These are phyloP conservation scores for Onchidella celtica DNA, from an alignment of 2,888 invertebrate genomes.

Conservation along the genomic window DNA sequence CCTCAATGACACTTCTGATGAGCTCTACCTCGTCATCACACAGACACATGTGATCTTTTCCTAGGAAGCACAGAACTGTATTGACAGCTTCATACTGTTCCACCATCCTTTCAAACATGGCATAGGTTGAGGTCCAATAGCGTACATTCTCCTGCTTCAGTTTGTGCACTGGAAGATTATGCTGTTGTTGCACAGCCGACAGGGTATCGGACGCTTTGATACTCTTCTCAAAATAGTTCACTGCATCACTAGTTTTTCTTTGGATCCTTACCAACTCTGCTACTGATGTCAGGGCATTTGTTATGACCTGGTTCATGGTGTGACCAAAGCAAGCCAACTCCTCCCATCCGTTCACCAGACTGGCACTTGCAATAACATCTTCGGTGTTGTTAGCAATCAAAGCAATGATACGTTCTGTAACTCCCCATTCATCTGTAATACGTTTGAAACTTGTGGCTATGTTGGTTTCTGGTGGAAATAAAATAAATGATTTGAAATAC, in stretches of 20 bases:
- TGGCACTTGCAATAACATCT: constrained; percentile 27
- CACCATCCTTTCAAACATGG: constrained; percentile 44
- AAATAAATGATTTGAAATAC: too few species aligned
- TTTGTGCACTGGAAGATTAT: constrained; percentile 41
- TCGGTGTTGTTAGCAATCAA: constrained; percentile 30
- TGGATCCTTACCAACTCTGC: constrained; percentile 43
- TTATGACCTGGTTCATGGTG: constrained; percentile 32
- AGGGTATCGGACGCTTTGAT: constrained; percentile 44
- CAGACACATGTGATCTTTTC: constrained; percentile 45
- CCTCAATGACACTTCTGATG: constrained; percentile 33
- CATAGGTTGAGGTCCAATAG: constrained; percentile 38
- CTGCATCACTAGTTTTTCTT: constrained; percentile 44
- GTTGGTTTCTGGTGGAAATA: constrained; percentile 12
- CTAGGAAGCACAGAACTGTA: constrained; percentile 45
- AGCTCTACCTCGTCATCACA: constrained; percentile 49
- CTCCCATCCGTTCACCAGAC: constrained; percentile 44
- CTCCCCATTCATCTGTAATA: constrained; percentile 46
- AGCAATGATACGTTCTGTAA: constrained; percentile 34
- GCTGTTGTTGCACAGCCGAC: constrained; percentile 43
- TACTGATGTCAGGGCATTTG: constrained; percentile 35
- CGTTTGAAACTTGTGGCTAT: constrained; percentile 38
- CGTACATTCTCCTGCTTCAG: constrained; percentile 34
- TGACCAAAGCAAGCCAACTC: constrained; percentile 44
- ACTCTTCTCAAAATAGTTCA: constrained; percentile 43
- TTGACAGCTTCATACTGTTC: constrained; percentile 48